Evolutionary conservation across 2,113 vertebrate species (phyloP).

Genomic region (Ailurus styani): DNA sequence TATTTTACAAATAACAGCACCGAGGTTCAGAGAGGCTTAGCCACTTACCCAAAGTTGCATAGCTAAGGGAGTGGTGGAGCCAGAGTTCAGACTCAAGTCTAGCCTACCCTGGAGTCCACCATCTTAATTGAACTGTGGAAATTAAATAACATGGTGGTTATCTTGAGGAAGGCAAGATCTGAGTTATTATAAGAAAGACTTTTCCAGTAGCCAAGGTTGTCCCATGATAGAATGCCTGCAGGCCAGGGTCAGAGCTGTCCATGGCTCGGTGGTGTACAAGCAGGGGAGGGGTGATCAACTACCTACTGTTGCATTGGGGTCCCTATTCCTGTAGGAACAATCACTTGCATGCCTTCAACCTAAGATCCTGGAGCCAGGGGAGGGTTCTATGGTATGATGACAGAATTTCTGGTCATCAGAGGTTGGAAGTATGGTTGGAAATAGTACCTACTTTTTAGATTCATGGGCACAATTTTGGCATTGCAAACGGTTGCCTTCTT

Average conservation of each 20-base stretch:
- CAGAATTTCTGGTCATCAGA: background rate
- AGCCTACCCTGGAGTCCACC: background rate
- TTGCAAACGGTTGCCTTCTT: background rate
- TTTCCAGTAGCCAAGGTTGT: background rate
- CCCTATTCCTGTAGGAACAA: background rate
- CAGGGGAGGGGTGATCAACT: accelerated
- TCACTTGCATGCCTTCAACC: background rate
- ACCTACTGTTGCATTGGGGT: too few relatives aligned
- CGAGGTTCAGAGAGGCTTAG: background rate
- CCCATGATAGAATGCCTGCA: background rate
- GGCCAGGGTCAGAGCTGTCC: background rate
- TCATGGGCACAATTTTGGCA: background rate
- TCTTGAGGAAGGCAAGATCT: background rate
- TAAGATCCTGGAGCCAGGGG: background rate
- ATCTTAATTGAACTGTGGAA: background rate
- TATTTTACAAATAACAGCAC: background rate
- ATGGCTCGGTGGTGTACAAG: background rate
- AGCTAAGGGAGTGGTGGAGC: background rate
- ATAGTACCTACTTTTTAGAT: background rate
- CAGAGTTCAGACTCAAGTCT: background rate
- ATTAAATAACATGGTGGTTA: background rate
- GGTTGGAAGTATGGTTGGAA: background rate
- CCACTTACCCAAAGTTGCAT: background rate
- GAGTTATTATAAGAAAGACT: background rate
- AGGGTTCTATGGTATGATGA: too few relatives aligned